These are phyloP conservation scores for Chymomyza procnemis DNA, from an alignment of 2,888 invertebrate genomes.

Conservation along the genomic window DNA sequence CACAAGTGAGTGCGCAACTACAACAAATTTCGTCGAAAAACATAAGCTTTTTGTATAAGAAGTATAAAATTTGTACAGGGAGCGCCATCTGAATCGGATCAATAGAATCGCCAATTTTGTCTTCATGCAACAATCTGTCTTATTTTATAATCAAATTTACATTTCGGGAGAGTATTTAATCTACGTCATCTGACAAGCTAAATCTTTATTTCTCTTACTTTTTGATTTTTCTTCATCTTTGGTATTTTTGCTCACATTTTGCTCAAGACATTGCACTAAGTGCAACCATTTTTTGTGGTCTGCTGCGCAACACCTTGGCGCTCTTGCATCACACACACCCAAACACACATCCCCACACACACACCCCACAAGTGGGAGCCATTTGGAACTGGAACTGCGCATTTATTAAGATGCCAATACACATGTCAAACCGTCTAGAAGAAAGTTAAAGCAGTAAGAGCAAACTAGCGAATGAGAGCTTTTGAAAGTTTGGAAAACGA, in stretches of 20 bases:
- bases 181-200: background rate
- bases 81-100: no score
- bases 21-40: no score
- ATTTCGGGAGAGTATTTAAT: background rate
- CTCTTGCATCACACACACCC: background rate
- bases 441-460: background rate
- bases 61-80: no score
- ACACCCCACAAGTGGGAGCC: background rate
- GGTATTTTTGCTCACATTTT: conserved; percentile 11
- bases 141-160: background rate
- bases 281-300: conserved; percentile 63
- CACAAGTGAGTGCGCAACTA: no score
- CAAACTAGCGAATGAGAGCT: background rate
- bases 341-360: background rate
- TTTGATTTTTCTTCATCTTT: background rate
- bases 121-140: no score
- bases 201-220: background rate
- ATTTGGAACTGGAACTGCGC: conserved; percentile 24
- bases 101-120: no score
- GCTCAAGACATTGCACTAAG: conserved; percentile 35
- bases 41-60: no score
- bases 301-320: conserved; percentile 44
- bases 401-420: conserved; percentile 37
- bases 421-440: conserved; percentile 1
- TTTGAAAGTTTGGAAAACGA: background rate